Evolutionary conservation across 2,888 invertebrate genomes (phyloP).

Genomic region (Thymelicus sylvestris): DNA sequence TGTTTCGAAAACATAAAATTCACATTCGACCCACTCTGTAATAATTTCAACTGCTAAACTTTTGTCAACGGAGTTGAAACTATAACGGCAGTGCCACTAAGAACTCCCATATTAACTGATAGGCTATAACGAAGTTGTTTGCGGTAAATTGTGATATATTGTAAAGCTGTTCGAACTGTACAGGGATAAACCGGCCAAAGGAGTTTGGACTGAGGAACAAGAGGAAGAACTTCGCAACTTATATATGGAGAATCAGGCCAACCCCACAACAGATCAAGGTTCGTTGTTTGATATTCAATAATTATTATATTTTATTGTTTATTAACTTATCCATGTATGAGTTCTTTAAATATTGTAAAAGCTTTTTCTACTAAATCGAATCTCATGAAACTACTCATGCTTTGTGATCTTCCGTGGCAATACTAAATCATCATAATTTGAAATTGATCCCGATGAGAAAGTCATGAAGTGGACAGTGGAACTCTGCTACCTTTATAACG

Average conservation of each 20-base stretch:
- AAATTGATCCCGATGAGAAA: too few relatives aligned
- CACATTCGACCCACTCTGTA: constrained; percentile 19
- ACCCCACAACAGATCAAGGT: constrained; percentile 89
- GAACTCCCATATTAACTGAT: constrained; percentile 28
- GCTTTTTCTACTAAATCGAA: too few relatives aligned
- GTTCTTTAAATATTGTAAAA: too few relatives aligned
- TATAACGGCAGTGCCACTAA: constrained; percentile 19
- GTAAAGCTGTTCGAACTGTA: constrained; percentile 20
- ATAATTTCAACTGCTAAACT: constrained; percentile 35
- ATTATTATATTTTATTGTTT: too few relatives aligned
- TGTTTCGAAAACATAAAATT: constrained; percentile 30
- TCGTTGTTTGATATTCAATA: constrained; percentile 43
- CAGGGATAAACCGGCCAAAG: constrained; percentile 76
- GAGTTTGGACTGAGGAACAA: constrained; percentile 93
- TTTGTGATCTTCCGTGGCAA: too few relatives aligned
- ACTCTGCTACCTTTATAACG: too few relatives aligned
- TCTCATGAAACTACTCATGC: too few relatives aligned
- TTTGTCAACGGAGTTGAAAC: constrained; percentile 14
- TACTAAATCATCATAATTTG: too few relatives aligned
- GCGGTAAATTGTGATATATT: constrained; percentile 43
- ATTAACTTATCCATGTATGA: too few relatives aligned
- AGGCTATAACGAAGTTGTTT: constrained; percentile 31
- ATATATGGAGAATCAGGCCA: constrained; percentile 92
- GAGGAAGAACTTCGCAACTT: constrained; percentile 93
- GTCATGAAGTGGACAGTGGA: too few relatives aligned